A percentile compares a stretch with the other conserved stretches of the same genome.
phyloP scores from a whole-genome alignment of 2,888 invertebrate genomes.

The Phorcus lineatus region DNA sequence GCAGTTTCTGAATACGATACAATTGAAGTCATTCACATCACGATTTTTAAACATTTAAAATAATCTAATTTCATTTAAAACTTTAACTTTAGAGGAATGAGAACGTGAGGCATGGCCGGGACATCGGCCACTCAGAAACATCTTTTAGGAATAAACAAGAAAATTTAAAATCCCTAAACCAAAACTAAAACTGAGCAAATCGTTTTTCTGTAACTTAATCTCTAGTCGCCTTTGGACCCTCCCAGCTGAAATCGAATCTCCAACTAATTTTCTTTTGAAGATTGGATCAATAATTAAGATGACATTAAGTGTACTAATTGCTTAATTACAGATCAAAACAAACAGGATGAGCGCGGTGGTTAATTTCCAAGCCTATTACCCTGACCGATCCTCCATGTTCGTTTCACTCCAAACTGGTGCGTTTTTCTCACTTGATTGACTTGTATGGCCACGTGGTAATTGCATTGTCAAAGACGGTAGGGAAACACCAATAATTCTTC shows the following conservation, averaged over 20 bases:
- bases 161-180: neutral
- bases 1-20: neutral
- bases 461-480: constrained; percentile 17
- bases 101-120: no score
- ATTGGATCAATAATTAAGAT: constrained; percentile 19
- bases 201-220: neutral
- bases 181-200: neutral
- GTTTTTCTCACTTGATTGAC: constrained; percentile 6
- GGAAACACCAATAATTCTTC: constrained; percentile 3
- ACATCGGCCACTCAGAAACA: no score
- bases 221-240: neutral
- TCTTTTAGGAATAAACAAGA: no score
- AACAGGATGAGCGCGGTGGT: constrained; percentile 16
- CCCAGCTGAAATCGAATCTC: constrained; percentile 5
- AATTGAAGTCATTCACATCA: neutral
- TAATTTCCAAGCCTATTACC: constrained; percentile 25
- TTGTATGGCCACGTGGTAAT: constrained; percentile 18
- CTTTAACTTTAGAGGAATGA: no score
- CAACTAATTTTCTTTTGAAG: constrained; percentile 25
- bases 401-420: neutral
- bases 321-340: constrained; percentile 30
- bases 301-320: constrained; percentile 27
- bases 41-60: no score
- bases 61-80: no score
- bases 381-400: neutral